Percentiles rank a stretch among this genome's conserved stretches.
Evolutionary conservation across 1,140 invertebrate species (phyloP).

Genomic region (Zaprionus gabonicus): DNA sequence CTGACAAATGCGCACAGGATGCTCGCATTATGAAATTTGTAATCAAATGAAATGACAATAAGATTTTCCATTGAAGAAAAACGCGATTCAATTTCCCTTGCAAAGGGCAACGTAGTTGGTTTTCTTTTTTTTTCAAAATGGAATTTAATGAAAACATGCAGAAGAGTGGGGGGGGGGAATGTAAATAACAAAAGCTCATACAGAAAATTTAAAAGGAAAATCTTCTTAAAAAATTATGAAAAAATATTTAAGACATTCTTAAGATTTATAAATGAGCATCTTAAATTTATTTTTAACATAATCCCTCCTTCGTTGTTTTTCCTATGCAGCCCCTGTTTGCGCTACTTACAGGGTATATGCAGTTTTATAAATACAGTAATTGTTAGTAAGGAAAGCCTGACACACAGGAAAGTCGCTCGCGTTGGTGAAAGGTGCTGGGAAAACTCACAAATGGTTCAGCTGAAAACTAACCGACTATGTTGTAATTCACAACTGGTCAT

Average conservation of each 20-base stretch:
- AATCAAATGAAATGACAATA: slow-evolving; percentile 79
- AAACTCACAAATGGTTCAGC: not conserved
- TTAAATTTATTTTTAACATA: not conserved
- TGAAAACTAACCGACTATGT: not conserved
- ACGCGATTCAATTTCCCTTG: not conserved
- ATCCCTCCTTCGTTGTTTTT: not conserved
- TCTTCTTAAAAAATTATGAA: not conserved
- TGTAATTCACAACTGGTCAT: slow-evolving; percentile 20
- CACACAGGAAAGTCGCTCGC: slow-evolving; percentile 4
- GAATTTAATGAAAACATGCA: not conserved
- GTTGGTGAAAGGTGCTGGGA: slow-evolving; percentile 8
- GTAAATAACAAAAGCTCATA: too few species aligned
- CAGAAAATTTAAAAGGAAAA: not conserved
- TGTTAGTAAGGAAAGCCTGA: not conserved
- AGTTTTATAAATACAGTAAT: not conserved
- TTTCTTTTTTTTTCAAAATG: not conserved
- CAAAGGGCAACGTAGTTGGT: not conserved
- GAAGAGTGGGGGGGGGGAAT: too few species aligned
- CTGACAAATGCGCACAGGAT: slow-evolving; percentile 56
- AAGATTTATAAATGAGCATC: not conserved
- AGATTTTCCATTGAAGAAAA: slow-evolving; percentile 55
- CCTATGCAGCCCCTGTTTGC: not conserved
- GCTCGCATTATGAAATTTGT: slow-evolving; percentile 70
- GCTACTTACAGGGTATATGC: not conserved
- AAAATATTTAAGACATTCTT: not conserved